A percentile compares a stretch with the other conserved stretches of the same genome.
Conservation (phyloP, 2,888 invertebrate genomes). For the Drosophila anceps region DNA sequence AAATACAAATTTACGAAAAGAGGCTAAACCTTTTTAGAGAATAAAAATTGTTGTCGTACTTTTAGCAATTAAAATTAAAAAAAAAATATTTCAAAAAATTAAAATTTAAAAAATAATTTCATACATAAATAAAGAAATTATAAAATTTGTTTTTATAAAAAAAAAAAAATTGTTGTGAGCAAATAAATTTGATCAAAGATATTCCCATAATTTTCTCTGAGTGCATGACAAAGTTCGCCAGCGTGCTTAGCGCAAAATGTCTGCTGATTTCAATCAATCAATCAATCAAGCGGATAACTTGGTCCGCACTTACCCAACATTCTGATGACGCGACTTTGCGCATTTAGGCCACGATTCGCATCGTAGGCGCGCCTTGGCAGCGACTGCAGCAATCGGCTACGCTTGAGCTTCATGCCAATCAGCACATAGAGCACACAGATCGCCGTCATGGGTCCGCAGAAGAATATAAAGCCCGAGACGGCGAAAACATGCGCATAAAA, state of each 20-base stretch:
- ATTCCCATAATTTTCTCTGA: neutral
- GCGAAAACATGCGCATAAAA: slow-evolving; percentile 90
- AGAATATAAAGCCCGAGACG: slow-evolving; percentile 93
- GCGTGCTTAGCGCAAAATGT: slow-evolving; percentile 7
- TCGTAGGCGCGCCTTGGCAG: slow-evolving; percentile 86
- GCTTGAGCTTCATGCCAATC: slow-evolving; percentile 90
- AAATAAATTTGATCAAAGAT: neutral
- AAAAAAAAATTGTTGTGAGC: too few relatives aligned
- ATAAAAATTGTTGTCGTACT: too few relatives aligned
- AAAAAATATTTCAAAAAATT: neutral
- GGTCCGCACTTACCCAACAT: slow-evolving; percentile 90
- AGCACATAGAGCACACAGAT: slow-evolving; percentile 93
- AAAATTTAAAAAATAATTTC: too few relatives aligned
- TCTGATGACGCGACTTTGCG: slow-evolving; percentile 90
- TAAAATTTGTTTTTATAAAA: too few relatives aligned
- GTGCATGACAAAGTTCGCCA: slow-evolving; percentile 36
- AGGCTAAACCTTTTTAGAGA: neutral
- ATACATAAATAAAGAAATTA: too few relatives aligned
- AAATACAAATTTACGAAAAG: neutral
- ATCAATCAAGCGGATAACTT: slow-evolving; percentile 66
- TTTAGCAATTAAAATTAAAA: neutral
- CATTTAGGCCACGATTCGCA: slow-evolving; percentile 87
- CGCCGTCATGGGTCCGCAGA: slow-evolving; percentile 94
- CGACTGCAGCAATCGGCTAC: slow-evolving; percentile 88
- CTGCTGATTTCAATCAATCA: slow-evolving; percentile 68